phyloP scores from a whole-genome alignment of 2,888 invertebrate genomes.

The Junonia oenone region DNA sequence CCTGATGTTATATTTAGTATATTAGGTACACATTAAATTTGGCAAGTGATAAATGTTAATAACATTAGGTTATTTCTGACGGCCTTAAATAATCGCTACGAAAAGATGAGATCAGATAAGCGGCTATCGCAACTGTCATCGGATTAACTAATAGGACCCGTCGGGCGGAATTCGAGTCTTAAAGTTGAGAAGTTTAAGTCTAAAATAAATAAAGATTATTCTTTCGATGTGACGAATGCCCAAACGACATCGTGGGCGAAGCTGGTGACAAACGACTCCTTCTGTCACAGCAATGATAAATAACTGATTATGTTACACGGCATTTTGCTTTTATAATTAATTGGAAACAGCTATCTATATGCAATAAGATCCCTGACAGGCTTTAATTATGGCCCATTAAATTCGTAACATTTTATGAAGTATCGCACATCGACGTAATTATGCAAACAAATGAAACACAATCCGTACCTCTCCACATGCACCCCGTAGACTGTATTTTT shows the following conservation, averaged over 20 bases:
- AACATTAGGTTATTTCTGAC: conserved; percentile 40
- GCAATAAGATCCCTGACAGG: conserved; percentile 45
- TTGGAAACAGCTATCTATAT: conserved; percentile 64
- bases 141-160: conserved; percentile 51
- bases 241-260: conserved; percentile 66
- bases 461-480: conserved; percentile 53
- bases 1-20: background rate
- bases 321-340: conserved; percentile 74
- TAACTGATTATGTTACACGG: conserved; percentile 76
- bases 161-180: conserved; percentile 46
- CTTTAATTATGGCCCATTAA: conserved; percentile 47
- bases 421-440: conserved; percentile 51
- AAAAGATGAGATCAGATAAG: conserved; percentile 69
- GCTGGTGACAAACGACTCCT: conserved; percentile 71
- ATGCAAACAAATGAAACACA: conserved; percentile 50
- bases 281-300: conserved; percentile 74
- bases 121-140: conserved; percentile 67
- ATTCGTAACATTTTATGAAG: conserved; percentile 48
- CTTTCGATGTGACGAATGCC: conserved; percentile 57
- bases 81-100: conserved; percentile 54
- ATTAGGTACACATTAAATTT: conserved; percentile 22
- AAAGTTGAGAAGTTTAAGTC: conserved; percentile 45
- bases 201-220: conserved; percentile 38
- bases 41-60: conserved; percentile 33
- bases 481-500: conserved; percentile 49